Conservation (phyloP, 2,888 invertebrate genomes). For the Diogma glabrata region DNA sequence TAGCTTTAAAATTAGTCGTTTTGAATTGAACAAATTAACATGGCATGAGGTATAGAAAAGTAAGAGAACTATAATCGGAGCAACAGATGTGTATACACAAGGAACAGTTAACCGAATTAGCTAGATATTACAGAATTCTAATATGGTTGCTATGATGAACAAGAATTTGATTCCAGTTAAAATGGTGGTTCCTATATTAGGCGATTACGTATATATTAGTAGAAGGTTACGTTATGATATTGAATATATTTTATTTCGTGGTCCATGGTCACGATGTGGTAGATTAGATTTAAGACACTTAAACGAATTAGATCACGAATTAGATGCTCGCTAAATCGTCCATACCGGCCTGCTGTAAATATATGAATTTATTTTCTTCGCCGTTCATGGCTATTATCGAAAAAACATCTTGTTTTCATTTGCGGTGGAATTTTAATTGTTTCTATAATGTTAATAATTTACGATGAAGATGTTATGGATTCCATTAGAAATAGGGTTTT, state of each 20-base stretch:
- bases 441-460: too few relatives aligned
- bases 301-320: slow-evolving; percentile 96
- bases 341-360: slow-evolving; percentile 85
- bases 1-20: slow-evolving; percentile 75
- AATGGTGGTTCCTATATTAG: slow-evolving; percentile 68
- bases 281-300: slow-evolving; percentile 89
- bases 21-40: slow-evolving; percentile 72
- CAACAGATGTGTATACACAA: slow-evolving; percentile 98
- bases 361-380: slow-evolving; percentile 84
- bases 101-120: slow-evolving; percentile 83
- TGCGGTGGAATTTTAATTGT: too few relatives aligned
- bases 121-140: slow-evolving; percentile 95
- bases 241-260: slow-evolving; percentile 86
- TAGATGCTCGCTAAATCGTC: slow-evolving; percentile 83
- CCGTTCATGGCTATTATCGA: slow-evolving; percentile 64
- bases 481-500: too few relatives aligned
- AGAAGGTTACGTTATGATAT: slow-evolving; percentile 82
- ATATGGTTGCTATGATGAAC: slow-evolving; percentile 95
- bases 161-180: slow-evolving; percentile 82
- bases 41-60: slow-evolving; percentile 87
- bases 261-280: slow-evolving; percentile 91
- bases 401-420: too few relatives aligned
- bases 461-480: too few relatives aligned
- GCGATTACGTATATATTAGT: slow-evolving; percentile 80
- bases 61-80: slow-evolving; percentile 83